Evolutionary conservation across 2,888 invertebrate species (phyloP).

Genomic region (Conomelus anceps): DNA sequence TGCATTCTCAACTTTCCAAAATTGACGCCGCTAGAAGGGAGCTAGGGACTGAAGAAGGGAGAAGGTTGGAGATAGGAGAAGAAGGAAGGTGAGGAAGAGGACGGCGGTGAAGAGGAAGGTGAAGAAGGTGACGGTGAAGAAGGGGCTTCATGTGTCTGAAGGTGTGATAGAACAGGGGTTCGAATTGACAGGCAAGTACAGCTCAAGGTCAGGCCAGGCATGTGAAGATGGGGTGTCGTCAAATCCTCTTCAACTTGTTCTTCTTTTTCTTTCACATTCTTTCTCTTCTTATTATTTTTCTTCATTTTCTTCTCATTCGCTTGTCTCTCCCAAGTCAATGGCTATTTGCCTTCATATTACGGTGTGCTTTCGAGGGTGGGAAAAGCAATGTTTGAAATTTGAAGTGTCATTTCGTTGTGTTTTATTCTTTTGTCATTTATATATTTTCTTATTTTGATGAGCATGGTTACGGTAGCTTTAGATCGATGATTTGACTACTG

Average conservation of each 20-base stretch:
- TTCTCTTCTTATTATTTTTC: background rate
- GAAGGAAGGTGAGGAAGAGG: background rate
- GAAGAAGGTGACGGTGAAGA: no score
- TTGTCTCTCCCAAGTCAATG: no score
- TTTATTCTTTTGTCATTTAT: no score
- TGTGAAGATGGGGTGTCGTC: background rate
- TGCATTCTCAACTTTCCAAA: background rate
- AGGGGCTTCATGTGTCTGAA: no score
- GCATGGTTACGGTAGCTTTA: no score
- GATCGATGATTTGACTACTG: no score
- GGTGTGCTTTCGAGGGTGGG: no score
- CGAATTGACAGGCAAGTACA: background rate
- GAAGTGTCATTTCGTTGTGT: no score
- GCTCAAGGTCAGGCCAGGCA: background rate
- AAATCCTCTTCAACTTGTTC: background rate
- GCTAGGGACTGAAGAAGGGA: background rate
- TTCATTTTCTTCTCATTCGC: background rate
- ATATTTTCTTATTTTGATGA: no score
- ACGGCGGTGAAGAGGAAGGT: background rate
- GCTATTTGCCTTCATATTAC: no score
- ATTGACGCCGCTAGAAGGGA: background rate
- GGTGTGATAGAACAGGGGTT: background rate
- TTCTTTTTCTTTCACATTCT: no score
- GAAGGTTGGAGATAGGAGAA: background rate
- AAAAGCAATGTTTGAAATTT: no score